Base-by-base conservation (phyloP, 2,113 vertebrate genomes). In the Lepus timidus region DNA sequence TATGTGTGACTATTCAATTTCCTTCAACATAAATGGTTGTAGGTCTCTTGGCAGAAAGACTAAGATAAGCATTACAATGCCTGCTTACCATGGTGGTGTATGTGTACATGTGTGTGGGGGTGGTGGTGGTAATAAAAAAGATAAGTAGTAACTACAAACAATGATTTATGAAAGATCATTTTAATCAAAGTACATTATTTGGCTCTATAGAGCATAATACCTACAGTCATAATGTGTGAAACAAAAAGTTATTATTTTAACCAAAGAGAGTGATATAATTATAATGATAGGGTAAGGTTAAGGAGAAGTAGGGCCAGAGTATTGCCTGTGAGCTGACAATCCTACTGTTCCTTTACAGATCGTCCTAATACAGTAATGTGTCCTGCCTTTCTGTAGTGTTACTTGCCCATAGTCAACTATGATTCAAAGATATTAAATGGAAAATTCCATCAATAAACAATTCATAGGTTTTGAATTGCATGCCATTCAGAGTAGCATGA, bases 181-280 rank as follows among this genome's bases (percentile, higher is more conserved):
- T 5, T 85, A 55, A 90, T 39, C 83, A 58, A 52, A 25, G 65
- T 55, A 71, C 4, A 76, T 90, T 76, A 31, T 8, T 62, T 90
- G 71, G 27, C 17, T 83, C n/a, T 29, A 64, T 68, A 86, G 36
- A 85, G 94, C 93, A 85, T 44, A 94, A 70, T 93, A 79, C 65
- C 62, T 44, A 58, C 44, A 78, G 14, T 79, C 27, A 91, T 44
- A 78, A 78, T 8, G 84, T 31, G 52, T 80, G 76, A 96, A 93
- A 79, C 39, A 75, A 89, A 65, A 78, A 74, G 23, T 29, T 65
- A 61, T 58, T 70, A 70, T 73, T 94, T 93, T 67, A 88, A 20
- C 84, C 64, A 17, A n/a, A n/a, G n/a, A n/a, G 78, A 81, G 22
- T 25, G 76, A 88, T 64, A 2, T 61, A 14, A 79, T 52, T 89